Evolutionary conservation across 2,113 vertebrate species (phyloP).

Genomic region (Telmatochromis sp.): DNA sequence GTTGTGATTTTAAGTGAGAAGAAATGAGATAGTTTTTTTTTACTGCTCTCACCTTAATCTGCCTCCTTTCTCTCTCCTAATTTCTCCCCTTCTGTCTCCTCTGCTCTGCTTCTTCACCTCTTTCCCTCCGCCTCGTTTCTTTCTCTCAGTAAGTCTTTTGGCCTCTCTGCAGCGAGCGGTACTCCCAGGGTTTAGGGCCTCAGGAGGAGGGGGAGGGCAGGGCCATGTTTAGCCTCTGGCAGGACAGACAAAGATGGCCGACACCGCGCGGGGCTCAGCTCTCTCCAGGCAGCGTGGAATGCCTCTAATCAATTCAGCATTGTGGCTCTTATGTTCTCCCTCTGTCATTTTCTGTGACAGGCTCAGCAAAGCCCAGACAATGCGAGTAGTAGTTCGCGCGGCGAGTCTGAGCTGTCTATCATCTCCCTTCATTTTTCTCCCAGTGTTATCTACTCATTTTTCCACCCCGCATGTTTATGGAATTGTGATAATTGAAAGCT

Average conservation of each 20-base stretch:
- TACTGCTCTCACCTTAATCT: slow-evolving; percentile 32
- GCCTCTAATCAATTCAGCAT: slow-evolving; percentile 72
- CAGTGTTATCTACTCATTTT: slow-evolving; percentile 50
- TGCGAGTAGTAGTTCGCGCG: slow-evolving; percentile 14
- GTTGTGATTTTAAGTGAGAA: slow-evolving; percentile 55
- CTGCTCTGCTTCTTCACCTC: neutral
- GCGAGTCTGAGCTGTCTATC: slow-evolving; percentile 37
- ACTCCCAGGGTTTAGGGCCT: slow-evolving; percentile 56
- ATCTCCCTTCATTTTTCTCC: slow-evolving; percentile 46
- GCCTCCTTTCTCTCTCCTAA: neutral
- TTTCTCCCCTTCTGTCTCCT: neutral
- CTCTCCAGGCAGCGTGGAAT: slow-evolving; percentile 59
- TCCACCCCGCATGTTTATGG: slow-evolving; percentile 54
- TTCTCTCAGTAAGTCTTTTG: slow-evolving; percentile 36
- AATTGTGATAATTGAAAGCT: slow-evolving; percentile 66
- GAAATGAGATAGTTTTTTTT: slow-evolving; percentile 35
- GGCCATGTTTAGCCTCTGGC: slow-evolving; percentile 58
- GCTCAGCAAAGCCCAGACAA: slow-evolving; percentile 37
- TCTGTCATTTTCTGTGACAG: slow-evolving; percentile 46
- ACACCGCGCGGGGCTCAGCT: slow-evolving; percentile 34
- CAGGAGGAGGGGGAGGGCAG: slow-evolving; percentile 50
- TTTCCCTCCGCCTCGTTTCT: slow-evolving; percentile 7
- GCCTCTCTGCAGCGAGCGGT: slow-evolving; percentile 28
- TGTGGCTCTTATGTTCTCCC: slow-evolving; percentile 47
- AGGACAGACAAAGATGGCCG: slow-evolving; percentile 62